Evolutionary conservation across 2,797 vertebrate genomes (phyloP), one percentile per base, ranked within the genome.

Genomic region (Nothura maculosa): DNA sequence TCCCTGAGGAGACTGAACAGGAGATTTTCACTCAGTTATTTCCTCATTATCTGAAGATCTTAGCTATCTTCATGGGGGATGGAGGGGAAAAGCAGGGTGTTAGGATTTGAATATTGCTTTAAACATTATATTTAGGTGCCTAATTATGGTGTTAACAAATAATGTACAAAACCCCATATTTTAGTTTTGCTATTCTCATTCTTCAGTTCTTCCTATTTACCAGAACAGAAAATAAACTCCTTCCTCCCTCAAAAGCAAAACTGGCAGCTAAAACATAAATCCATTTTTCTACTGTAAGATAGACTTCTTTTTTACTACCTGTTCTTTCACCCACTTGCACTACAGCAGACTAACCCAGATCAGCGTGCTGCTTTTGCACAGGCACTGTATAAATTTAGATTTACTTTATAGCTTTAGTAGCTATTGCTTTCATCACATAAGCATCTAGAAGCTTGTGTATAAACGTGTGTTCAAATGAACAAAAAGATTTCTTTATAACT

Each of bases 401-500:
- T 90, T 94, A 66, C 78, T 92, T 85, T 86, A 32, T 20, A 78
- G 61, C 61, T 92, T 75, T 87, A 74, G 50, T 62, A 85, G 88
- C 67, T 58, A 32, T 62, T 90, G 78, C 81, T 83, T 94, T 88
- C 52, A 24, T 80, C 72, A 85, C 43, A 34, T 69, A 67, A 87
- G 81, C 79, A 70, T 85, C 96, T 85, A 93, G 76, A 87, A 85
- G 87, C 85, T 92, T 16, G 21, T 24, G 19, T 61, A 67, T 60
- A 92, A 89, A 75, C 4, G 45, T 77, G 89, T 54, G 73, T 42
- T 87, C 85, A 87, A 94, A 97, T 73, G 94, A 96, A 97, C 85
- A 93, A 81, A 91, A 97, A 97, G 92, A 96, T 96, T 97, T 95
- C 97, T 98, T 97, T 97, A 94, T 96, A 97, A 97, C 96, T 98